Evolutionary conservation across 2,797 vertebrate species (phyloP), one percentile per base, ranked within the genome.

Genomic region (Coregonus suidteri): DNA sequence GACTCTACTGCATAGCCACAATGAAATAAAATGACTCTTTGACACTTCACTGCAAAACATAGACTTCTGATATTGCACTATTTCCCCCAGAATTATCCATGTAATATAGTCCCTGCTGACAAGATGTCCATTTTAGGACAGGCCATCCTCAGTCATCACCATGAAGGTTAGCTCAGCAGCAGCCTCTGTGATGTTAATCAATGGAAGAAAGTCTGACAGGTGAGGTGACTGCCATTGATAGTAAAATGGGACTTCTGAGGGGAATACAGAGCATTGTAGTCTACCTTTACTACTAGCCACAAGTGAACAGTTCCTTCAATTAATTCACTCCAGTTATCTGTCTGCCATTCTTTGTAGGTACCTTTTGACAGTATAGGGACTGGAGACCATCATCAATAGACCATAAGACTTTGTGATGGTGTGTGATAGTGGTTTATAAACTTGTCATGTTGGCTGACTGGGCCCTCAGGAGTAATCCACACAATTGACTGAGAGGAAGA

Each of bases 251-350:
- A 30, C 62, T 25, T 11, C 2, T 65, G 7, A 65, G n/a, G 62
- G 59, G 51, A 69, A 76, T 79, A 79, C 56, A 81, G 77, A 74
- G 64, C 9, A 13, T 47, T 3, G 71, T 20, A 20, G 37, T 78
- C 59, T 76, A 82, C 81, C 81, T 86, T 83, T 75, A 88, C 84
- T 82, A 82, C 51, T 56, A 56, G 76, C 81, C 87, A 89, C 91
- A 88, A 91, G 91, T 91, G 88, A 89, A 56, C 77, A 84, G 53
- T 25, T 65, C 81, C 83, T 75, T 66, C 86, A 84, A 86, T 53
- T 84, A 81, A 89, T 79, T 84, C 82, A 82, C 77, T 82, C 80
- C 85, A 83, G 75, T 53, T 82, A 81, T 84, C 88, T 92, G 88
- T 90, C 34, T 70, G 59, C 0, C 71, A 69, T 74, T 73, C 71